Conservation (phyloP, 2,113 vertebrate genomes). For the Nesoenas mayeri region DNA sequence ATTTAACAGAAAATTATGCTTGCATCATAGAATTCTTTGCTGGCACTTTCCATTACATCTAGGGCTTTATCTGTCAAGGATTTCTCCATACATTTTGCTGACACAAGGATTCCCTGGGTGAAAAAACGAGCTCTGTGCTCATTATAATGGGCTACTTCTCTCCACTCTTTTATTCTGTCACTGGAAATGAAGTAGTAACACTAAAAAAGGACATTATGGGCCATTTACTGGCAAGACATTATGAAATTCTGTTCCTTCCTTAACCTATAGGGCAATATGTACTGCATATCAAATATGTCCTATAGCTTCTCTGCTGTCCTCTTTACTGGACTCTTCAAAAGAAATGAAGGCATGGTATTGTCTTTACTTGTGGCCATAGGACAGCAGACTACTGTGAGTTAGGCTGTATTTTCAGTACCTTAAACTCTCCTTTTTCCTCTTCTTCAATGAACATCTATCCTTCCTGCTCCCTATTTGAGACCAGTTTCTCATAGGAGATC, state of each 20-base stretch:
- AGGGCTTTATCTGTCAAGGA: conserved; percentile 9
- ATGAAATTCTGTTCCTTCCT: neutral
- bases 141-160: neutral
- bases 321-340: neutral
- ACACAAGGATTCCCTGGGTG: neutral
- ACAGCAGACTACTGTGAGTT: neutral
- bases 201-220: neutral
- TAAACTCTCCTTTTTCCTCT: conserved; percentile 35
- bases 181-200: neutral
- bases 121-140: neutral
- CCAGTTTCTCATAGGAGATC: conserved; percentile 49
- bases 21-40: conserved; percentile 7
- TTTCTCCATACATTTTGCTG: conserved; percentile 14
- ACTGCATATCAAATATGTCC: neutral
- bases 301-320: neutral
- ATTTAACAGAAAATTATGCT: conserved; percentile 32
- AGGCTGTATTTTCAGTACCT: conserved; percentile 4
- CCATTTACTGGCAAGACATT: neutral
- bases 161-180: neutral
- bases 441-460: conserved; percentile 23
- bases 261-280: neutral
- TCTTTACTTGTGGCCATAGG: neutral
- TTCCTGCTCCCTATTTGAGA: conserved; percentile 45
- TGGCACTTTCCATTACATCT: conserved; percentile 14
- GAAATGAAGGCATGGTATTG: neutral